Conservation (phyloP, 1,140 invertebrate genomes). For the Cyclargus thomasi region DNA sequence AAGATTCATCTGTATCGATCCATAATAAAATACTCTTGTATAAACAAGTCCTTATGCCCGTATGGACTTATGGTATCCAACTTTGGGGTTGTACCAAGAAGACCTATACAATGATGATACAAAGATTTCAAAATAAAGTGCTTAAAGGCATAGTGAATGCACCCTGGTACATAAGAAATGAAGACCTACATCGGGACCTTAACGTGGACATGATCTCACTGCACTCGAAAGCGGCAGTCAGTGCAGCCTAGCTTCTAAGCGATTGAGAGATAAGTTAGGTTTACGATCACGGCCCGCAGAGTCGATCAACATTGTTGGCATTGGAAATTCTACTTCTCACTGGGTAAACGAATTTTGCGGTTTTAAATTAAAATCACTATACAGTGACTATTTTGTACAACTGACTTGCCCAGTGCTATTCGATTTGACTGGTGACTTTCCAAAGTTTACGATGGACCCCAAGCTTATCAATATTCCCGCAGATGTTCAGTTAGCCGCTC, state of each 20-base stretch:
- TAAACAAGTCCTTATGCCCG: too few relatives aligned
- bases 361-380: conserved; percentile 20
- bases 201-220: too few relatives aligned
- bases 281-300: conserved; percentile 13
- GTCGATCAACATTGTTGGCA: conserved; percentile 20
- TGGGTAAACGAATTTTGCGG: conserved; percentile 20
- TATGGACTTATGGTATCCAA: too few relatives aligned
- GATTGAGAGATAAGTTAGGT: conserved; percentile 19
- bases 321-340: conserved; percentile 21
- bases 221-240: conserved; percentile 17
- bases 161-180: too few relatives aligned
- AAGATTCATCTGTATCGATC: too few relatives aligned
- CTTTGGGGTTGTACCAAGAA: too few relatives aligned
- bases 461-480: conserved; percentile 15
- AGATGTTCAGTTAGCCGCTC: conserved; percentile 8
- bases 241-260: conserved; percentile 20
- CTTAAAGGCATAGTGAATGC: too few relatives aligned
- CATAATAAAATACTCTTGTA: too few relatives aligned
- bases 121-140: too few relatives aligned
- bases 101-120: too few relatives aligned
- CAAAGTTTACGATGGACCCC: conserved; percentile 13
- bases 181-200: too few relatives aligned
- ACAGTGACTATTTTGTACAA: conserved; percentile 16
- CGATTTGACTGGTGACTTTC: conserved; percentile 21
- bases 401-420: conserved; percentile 22